These are phyloP conservation scores for Kryptopterus vitreolus DNA, from an alignment of 2,797 vertebrate species.

Conservation along the genomic window DNA sequence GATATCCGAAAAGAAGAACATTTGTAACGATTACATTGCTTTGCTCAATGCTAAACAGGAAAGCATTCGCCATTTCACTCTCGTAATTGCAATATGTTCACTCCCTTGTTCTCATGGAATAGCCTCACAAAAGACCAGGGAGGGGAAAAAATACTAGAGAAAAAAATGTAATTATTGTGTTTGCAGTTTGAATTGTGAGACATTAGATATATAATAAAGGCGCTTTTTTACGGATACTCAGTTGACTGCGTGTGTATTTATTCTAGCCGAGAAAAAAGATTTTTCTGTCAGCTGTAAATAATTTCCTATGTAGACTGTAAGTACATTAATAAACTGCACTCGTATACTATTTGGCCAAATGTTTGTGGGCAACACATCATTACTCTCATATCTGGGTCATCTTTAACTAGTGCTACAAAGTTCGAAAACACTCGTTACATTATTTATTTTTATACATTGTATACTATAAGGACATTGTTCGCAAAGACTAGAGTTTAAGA, in stretches of 20 bases:
- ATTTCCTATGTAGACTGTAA: neutral
- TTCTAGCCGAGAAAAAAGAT: neutral
- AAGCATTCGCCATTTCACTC: slow-evolving; percentile 15
- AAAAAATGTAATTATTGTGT: neutral
- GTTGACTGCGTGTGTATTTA: neutral
- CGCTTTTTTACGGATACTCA: neutral
- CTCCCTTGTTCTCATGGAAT: neutral
- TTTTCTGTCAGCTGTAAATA: neutral
- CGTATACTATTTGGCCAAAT: neutral
- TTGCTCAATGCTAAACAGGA: slow-evolving; percentile 6
- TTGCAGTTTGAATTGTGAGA: neutral
- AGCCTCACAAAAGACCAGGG: neutral
- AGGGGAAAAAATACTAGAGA: neutral
- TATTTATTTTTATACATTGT: neutral
- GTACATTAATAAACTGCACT: neutral
- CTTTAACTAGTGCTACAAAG: neutral
- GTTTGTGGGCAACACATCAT: neutral
- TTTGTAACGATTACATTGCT: slow-evolving; percentile 34
- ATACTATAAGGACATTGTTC: neutral
- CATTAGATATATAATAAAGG: neutral
- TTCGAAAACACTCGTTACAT: neutral
- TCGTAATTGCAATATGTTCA: slow-evolving; percentile 16
- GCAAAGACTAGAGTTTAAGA: neutral
- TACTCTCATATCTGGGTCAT: neutral
- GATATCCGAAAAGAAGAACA: slow-evolving; percentile 28